phyloP scores from a whole-genome alignment of 2,113 vertebrate genomes.

The Polypterus bichir region DNA sequence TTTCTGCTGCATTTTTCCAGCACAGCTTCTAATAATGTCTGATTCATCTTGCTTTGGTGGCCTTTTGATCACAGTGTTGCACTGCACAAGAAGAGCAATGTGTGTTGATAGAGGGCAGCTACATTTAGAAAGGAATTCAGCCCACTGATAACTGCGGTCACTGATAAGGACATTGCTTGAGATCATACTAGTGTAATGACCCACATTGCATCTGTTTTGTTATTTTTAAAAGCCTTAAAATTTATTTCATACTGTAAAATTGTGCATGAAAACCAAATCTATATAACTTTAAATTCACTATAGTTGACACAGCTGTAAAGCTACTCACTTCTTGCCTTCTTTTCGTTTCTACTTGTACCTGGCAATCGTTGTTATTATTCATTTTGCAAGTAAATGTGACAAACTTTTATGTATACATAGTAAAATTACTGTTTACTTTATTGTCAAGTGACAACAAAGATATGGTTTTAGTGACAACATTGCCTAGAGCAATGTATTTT shows the following conservation, averaged over 20 bases:
- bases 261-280: not conserved
- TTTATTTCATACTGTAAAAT: not conserved
- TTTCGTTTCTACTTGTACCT: too few species aligned
- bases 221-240: not conserved
- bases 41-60: slow-evolving; percentile 37
- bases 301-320: not conserved
- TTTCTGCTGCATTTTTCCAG: slow-evolving; percentile 54
- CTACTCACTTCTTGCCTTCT: too few species aligned
- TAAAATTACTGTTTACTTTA: too few species aligned
- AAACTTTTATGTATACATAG: too few species aligned
- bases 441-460: too few species aligned
- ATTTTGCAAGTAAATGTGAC: too few species aligned
- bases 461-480: too few species aligned
- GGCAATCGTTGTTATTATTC: too few species aligned
- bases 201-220: not conserved
- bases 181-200: not conserved
- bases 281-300: not conserved
- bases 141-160: slow-evolving; percentile 26
- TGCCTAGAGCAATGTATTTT: too few species aligned
- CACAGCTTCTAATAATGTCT: slow-evolving; percentile 50
- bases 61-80: slow-evolving; percentile 19
- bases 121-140: slow-evolving; percentile 59
- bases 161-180: slow-evolving; percentile 22
- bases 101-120: slow-evolving; percentile 24
- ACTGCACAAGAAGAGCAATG: slow-evolving; percentile 24